Evolutionary conservation across 2,888 invertebrate species (phyloP).

Genomic region (Balanococcus diminutus): DNA sequence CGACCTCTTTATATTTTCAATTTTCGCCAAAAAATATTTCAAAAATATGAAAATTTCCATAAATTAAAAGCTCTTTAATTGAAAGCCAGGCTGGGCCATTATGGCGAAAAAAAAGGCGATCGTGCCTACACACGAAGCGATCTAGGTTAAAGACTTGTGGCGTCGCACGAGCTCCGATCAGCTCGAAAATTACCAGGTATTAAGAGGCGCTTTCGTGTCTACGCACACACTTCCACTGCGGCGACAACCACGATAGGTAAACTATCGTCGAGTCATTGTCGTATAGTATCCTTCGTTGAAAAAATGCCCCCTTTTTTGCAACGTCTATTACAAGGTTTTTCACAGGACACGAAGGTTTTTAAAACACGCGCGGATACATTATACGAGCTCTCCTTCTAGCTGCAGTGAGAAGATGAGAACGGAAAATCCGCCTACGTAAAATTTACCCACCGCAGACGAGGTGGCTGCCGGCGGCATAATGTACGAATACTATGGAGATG

Average conservation of each 20-base stretch:
- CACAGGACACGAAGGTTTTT: background rate
- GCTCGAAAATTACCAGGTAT: conserved; percentile 18
- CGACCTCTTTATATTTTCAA: too few relatives aligned
- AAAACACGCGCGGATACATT: background rate
- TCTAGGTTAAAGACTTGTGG: conserved; percentile 27
- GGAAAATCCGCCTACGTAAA: background rate
- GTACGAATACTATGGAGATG: background rate
- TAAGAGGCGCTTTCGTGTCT: background rate
- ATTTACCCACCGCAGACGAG: conserved; percentile 3
- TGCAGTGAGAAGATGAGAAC: background rate
- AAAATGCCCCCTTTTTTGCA: background rate
- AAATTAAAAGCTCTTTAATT: too few relatives aligned
- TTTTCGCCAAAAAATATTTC: too few relatives aligned
- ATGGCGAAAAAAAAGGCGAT: background rate
- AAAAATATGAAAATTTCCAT: too few relatives aligned
- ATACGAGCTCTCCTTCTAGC: background rate
- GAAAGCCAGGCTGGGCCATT: too few relatives aligned
- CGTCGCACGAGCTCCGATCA: background rate
- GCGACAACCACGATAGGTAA: background rate
- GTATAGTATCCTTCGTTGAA: background rate
- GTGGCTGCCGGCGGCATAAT: background rate
- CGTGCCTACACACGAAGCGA: background rate
- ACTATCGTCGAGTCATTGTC: background rate
- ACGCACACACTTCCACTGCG: background rate
- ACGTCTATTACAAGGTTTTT: background rate